A percentile compares a stretch with the other conserved stretches of the same genome.
phyloP scores from a whole-genome alignment of 2,888 invertebrate genomes.

The Drosophila formosana region DNA sequence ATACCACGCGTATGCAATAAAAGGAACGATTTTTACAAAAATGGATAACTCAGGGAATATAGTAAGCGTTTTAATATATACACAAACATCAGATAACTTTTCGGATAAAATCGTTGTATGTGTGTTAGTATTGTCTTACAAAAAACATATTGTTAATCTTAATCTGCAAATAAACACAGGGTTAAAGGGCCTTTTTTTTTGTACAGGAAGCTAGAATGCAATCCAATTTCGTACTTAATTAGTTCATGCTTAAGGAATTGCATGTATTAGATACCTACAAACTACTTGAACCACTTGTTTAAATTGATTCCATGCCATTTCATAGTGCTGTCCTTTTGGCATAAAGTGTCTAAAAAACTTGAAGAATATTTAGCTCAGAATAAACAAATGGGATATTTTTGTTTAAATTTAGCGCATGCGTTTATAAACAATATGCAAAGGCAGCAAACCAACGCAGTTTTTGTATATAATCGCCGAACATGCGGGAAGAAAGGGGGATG shows the following conservation, averaged over 20 bases:
- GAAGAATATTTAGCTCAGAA: conserved; percentile 15
- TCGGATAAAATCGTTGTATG: no score
- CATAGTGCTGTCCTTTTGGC: conserved; percentile 3
- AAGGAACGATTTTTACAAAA: no score
- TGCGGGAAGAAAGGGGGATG: background rate
- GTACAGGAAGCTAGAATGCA: no score
- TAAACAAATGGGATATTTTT: conserved; percentile 60
- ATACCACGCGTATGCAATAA: no score
- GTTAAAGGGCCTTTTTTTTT: no score
- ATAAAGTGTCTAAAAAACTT: conserved; percentile 23
- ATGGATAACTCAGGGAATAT: no score
- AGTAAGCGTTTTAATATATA: no score
- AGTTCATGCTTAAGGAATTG: no score
- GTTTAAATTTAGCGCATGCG: conserved; percentile 75
- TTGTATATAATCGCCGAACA: conserved; percentile 28
- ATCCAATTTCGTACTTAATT: no score
- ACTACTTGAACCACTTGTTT: conserved; percentile 5
- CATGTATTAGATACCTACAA: background rate
- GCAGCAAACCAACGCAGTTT: conserved; percentile 34
- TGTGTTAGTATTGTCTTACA: background rate
- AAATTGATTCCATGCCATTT: background rate
- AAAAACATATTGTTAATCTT: background rate
- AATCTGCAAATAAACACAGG: background rate
- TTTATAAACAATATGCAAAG: conserved; percentile 71
- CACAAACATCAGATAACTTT: no score